Evolutionary conservation across 2,888 invertebrate species (phyloP).

Genomic region (Galeopsomyia nigrocyanea): DNA sequence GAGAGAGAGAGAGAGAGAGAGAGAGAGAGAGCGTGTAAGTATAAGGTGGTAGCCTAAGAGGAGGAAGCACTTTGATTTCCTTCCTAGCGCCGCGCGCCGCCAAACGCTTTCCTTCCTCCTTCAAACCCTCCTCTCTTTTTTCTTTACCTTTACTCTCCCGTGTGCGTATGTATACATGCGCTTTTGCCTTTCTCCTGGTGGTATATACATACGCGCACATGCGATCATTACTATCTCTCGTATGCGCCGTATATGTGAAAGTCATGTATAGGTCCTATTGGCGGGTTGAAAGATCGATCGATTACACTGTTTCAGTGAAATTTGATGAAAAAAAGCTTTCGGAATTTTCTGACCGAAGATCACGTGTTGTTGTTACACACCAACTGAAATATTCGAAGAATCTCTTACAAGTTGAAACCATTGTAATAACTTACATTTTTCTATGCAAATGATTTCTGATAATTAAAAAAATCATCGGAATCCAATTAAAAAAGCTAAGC

Average conservation of each 20-base stretch:
- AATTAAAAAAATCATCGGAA: too few relatives aligned
- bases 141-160: conserved; percentile 1
- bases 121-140: neutral
- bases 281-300: neutral
- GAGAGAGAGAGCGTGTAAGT: conserved; percentile 41
- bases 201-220: neutral
- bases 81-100: conserved; percentile 24
- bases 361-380: too few relatives aligned
- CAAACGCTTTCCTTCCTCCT: neutral
- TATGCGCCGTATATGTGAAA: neutral
- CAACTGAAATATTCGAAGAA: too few relatives aligned
- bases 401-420: too few relatives aligned
- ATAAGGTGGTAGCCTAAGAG: conserved; percentile 18
- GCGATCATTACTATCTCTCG: neutral
- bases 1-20: conserved; percentile 31
- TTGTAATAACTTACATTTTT: too few relatives aligned
- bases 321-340: too few relatives aligned
- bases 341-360: too few relatives aligned
- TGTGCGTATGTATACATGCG: neutral
- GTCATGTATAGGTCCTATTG: neutral
- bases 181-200: neutral
- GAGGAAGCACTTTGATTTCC: conserved; percentile 46
- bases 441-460: too few relatives aligned
- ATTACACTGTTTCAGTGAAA: neutral
- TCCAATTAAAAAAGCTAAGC: too few relatives aligned